Conservation (phyloP, 92 coral and sea anemone species). For the Siderastrea radians region DNA sequence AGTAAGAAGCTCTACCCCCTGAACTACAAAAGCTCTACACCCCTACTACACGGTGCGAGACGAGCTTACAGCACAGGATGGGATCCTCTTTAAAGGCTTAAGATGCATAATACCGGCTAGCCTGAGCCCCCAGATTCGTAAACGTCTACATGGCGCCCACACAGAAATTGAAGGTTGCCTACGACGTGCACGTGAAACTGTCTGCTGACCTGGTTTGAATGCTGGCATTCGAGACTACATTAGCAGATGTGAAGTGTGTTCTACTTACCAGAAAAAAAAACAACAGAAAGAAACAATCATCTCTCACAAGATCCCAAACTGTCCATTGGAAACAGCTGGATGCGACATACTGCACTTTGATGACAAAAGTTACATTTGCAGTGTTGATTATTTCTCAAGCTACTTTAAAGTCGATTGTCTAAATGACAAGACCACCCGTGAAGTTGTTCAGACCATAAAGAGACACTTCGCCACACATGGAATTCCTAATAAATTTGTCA, state of each 20-base stretch:
- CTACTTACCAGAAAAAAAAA: neutral
- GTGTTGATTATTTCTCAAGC: constrained; percentile 39
- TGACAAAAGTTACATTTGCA: constrained; percentile 32
- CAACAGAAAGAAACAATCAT: constrained; percentile 44
- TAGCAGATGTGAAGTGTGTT: neutral
- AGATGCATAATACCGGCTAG: constrained; percentile 5
- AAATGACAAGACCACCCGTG: too few relatives aligned
- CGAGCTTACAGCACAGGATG: constrained; percentile 49
- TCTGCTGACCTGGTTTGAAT: constrained; percentile 23
- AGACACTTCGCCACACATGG: too few relatives aligned
- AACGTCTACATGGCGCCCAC: constrained; percentile 32
- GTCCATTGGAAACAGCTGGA: constrained; percentile 45
- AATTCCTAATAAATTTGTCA: neutral
- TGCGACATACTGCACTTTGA: constrained; percentile 32
- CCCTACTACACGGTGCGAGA: constrained; percentile 39
- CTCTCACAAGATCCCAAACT: constrained; percentile 32
- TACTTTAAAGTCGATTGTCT: neutral
- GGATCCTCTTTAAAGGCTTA: constrained; percentile 38
- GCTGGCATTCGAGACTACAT: constrained; percentile 13
- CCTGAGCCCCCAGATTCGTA: neutral
- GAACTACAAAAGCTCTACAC: constrained; percentile 15
- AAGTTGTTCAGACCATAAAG: too few relatives aligned
- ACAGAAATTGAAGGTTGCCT: constrained; percentile 39
- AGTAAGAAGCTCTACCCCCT: constrained; percentile 2
- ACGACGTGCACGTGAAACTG: constrained; percentile 9